Base-by-base conservation (phyloP, 2,888 invertebrate species). In the Lasioglossum pauxillum region DNA sequence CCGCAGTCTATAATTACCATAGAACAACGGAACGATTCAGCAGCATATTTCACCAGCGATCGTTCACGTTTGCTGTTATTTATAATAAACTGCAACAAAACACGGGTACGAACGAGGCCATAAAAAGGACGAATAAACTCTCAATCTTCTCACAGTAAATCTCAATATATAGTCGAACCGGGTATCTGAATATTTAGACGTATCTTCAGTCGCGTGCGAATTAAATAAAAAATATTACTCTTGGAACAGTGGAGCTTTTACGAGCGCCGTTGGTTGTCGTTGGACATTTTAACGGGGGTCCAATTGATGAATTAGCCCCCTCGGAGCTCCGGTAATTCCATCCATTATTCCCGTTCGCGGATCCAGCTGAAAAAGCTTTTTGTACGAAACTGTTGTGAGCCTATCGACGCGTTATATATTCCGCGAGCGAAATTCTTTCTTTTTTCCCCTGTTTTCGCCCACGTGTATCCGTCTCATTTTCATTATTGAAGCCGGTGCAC, bases 161-260 rank as follows among this genome's bases (percentile, higher is more conserved):
- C 64, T 16, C 16, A 31, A 64, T 64, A 0, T 31, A 64, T 5
- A 31, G 7, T 7, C 12, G n/a, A n/a, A 64, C 7, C 31, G 16
- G 31, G 64, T 31, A 2, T 31, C 27, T 7, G 64, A 31, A 64
- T 16, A 64, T 14, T 27, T 14, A 31, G 31, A 64, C 16, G 1
- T 2, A 31, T 14, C 64, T 64, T 31, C 31, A 16, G 7, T 27
- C 16, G 31, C 1, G 16, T 5, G 31, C 7, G 64, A 64, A 64
- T 64, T 64, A 64, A 64, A 64, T 64, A 64, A 64, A 64, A 64
- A 64, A 64, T 64, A 64, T 64, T 64, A 14, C 64, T 64, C 31
- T 31, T 5, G 7, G 7, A 64, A 27, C 16, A 31, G 31, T 31
- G 16, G 16, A 5, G 31, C 14, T 31, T 64, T 64, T 27, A 64